Evolutionary conservation across 2,113 vertebrate species (phyloP).

Genomic region (Albula goreensis): DNA sequence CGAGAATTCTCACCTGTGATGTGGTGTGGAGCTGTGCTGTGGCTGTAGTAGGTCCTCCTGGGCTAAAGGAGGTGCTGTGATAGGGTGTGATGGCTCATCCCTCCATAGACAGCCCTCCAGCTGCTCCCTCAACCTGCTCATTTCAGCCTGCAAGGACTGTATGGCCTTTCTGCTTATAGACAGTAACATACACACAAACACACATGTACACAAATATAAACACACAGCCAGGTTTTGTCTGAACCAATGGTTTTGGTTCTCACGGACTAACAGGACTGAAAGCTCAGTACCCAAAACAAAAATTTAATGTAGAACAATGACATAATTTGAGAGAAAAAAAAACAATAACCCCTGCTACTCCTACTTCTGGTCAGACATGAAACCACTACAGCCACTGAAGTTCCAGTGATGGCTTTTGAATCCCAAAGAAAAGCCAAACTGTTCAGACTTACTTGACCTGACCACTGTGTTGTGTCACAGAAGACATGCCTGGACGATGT

Average conservation of each 20-base stretch:
- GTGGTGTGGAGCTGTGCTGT: constrained; percentile 35
- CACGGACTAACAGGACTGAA: not conserved
- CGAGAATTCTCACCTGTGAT: constrained; percentile 52
- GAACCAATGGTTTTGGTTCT: too few relatives aligned
- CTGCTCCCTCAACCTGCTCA: constrained; percentile 63
- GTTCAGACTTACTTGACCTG: not conserved
- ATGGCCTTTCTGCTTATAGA: constrained; percentile 72
- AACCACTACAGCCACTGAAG: not conserved
- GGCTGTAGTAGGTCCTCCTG: rapidly evolving
- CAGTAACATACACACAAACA: not conserved
- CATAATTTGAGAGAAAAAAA: not conserved
- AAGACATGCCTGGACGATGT: not conserved
- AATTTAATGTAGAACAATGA: not conserved
- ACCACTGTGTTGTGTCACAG: not conserved
- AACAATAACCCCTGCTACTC: not conserved
- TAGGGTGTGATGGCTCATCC: constrained; percentile 11
- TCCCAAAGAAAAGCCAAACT: not conserved
- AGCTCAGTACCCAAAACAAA: not conserved
- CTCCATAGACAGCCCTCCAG: constrained; percentile 69
- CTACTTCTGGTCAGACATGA: not conserved
- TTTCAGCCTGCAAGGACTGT: constrained; percentile 72
- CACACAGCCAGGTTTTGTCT: too few relatives aligned
- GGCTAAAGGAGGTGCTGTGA: constrained; percentile 22
- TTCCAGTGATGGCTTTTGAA: not conserved
- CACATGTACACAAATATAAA: not conserved